Conservation (phyloP, 2,888 invertebrate species). For the Eristalis arbustorum region DNA sequence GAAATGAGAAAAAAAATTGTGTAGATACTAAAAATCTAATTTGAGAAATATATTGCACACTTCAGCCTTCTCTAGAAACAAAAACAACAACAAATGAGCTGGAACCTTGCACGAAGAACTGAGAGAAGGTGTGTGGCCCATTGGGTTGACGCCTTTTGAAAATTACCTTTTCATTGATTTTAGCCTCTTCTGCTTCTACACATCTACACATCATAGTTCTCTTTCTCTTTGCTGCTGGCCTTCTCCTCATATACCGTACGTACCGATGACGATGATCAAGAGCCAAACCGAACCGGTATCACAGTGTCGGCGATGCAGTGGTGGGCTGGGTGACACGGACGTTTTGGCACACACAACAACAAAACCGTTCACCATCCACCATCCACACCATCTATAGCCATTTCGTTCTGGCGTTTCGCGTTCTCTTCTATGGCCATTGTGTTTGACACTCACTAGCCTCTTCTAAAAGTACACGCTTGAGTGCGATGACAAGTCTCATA, state of each 20-base stretch:
- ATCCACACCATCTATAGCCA: constrained; percentile 35
- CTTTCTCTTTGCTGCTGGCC: constrained; percentile 21
- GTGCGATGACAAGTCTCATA: constrained; percentile 71
- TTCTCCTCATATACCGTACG: neutral
- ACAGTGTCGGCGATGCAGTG: neutral
- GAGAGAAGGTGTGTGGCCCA: constrained; percentile 72
- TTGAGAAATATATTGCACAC: constrained; percentile 67
- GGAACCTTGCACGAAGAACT: neutral
- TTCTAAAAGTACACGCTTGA: constrained; percentile 71
- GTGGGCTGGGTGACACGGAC: neutral
- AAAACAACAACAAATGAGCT: neutral
- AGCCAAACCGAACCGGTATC: neutral
- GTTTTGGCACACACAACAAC: neutral
- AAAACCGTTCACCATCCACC: neutral
- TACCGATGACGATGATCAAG: neutral
- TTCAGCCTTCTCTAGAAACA: constrained; percentile 9
- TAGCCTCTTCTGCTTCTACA: constrained; percentile 50
- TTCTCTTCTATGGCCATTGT: constrained; percentile 69
- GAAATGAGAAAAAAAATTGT: neutral
- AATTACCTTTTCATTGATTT: constrained; percentile 73
- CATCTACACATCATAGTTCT: constrained; percentile 23
- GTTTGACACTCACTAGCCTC: constrained; percentile 71
- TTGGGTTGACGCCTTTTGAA: constrained; percentile 73
- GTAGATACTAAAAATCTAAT: constrained; percentile 51
- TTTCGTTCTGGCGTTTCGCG: constrained; percentile 64